A percentile compares a stretch with the other conserved stretches of the same genome.
Conservation (phyloP, 2,797 vertebrate species). For the Coregonus suidteri region DNA sequence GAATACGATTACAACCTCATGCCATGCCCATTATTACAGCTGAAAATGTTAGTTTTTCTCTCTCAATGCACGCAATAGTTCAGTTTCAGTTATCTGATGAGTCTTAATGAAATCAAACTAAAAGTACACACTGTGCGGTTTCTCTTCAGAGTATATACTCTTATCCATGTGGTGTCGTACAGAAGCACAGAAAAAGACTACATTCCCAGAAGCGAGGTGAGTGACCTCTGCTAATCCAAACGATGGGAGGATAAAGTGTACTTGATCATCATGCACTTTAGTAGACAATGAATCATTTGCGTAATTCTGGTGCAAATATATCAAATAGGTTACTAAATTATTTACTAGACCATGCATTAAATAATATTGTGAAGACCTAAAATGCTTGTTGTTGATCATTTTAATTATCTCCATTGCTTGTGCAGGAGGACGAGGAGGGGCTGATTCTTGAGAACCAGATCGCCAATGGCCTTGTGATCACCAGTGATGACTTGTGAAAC, state of each 20-base stretch:
- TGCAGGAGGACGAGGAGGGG: constrained; percentile 56
- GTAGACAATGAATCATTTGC: neutral
- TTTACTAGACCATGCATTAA: neutral
- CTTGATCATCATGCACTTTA: neutral
- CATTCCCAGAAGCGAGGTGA: constrained; percentile 53
- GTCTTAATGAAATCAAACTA: neutral
- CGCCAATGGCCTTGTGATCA: constrained; percentile 55
- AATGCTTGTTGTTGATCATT: neutral
- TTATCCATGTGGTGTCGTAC: constrained; percentile 81
- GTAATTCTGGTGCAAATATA: neutral
- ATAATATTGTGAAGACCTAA: neutral
- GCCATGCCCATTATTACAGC: neutral
- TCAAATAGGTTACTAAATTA: neutral
- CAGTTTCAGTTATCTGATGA: neutral
- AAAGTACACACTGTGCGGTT: neutral
- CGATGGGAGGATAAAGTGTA: neutral
- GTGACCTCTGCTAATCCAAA: constrained; percentile 19
- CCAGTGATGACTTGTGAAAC: constrained; percentile 65
- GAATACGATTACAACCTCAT: neutral
- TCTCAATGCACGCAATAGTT: neutral
- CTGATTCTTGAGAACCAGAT: constrained; percentile 52
- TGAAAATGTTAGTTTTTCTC: neutral
- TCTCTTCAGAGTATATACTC: constrained; percentile 74
- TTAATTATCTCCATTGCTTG: constrained; percentile 1
- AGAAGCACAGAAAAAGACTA: constrained; percentile 77